These are phyloP conservation scores for Enteromius unitaeniatus DNA, from an alignment of 2,797 vertebrate genomes.

Conservation along the genomic window DNA sequence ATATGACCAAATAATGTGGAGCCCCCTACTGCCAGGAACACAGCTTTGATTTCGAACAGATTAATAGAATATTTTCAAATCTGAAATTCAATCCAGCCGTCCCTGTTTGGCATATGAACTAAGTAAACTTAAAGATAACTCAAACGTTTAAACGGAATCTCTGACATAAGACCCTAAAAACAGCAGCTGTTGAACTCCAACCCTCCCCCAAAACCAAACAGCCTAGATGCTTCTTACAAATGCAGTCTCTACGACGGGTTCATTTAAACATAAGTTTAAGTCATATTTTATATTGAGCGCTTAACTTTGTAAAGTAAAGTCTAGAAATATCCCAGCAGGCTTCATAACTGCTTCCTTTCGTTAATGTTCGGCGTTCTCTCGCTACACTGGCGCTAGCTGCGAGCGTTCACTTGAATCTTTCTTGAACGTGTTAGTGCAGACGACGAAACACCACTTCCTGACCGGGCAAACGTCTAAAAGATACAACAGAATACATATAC, in stretches of 20 bases:
- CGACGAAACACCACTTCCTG: background rate
- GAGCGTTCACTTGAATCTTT: background rate
- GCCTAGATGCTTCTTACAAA: background rate
- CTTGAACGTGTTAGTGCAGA: background rate
- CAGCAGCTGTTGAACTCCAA: constrained; percentile 11
- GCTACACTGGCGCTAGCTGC: background rate
- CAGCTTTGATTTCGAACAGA: background rate
- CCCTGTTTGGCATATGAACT: background rate
- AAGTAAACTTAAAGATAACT: background rate
- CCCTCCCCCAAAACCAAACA: constrained; percentile 39
- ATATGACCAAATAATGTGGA: background rate
- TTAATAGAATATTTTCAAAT: background rate
- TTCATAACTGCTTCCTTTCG: background rate
- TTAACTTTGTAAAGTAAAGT: background rate
- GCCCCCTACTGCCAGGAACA: constrained; percentile 13
- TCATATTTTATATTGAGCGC: background rate
- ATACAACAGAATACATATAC: background rate
- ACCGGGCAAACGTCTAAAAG: background rate
- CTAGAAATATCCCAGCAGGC: too few relatives aligned
- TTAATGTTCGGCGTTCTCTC: background rate
- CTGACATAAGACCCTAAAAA: background rate
- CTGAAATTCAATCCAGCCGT: background rate
- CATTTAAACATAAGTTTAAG: background rate
- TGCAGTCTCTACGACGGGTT: background rate
- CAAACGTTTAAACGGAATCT: background rate